phyloP scores from a whole-genome alignment of 1,140 invertebrate species.

The Caenorhabditis briggsae region DNA sequence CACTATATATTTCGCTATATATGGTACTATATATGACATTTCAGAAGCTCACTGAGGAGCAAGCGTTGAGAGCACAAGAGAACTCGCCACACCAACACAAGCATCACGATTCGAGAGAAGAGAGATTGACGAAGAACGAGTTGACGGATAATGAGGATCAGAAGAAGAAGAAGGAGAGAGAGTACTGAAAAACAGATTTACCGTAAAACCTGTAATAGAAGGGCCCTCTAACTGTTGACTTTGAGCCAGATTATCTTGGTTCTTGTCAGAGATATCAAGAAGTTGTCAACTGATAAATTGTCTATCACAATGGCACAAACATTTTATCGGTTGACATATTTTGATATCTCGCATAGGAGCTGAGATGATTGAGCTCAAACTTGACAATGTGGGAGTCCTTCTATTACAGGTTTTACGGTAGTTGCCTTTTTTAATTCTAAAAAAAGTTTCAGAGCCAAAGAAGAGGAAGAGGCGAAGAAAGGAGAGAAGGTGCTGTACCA shows the following conservation, averaged over 20 bases:
- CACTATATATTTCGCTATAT: no score
- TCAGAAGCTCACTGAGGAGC: not conserved
- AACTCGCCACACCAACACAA: not conserved
- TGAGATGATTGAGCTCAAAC: no score
- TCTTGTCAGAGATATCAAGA: no score
- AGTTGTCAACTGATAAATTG: no score
- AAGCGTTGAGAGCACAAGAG: not conserved
- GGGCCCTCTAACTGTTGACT: no score
- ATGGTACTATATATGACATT: not conserved
- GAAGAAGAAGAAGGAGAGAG: conserved; percentile 37
- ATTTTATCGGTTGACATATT: no score
- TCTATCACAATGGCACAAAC: no score
- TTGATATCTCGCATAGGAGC: no score
- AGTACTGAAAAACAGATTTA: not conserved
- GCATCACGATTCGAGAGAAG: not conserved
- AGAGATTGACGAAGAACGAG: conserved; percentile 24
- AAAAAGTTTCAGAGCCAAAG: conserved; percentile 3
- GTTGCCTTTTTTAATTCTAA: not conserved
- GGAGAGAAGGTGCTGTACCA: conserved; percentile 33
- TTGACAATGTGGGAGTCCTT: no score
- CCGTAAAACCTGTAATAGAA: no score
- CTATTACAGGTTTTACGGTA: no score
- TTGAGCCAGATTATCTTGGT: no score
- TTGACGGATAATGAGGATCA: conserved; percentile 17
- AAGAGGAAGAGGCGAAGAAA: conserved; percentile 1